These are phyloP conservation scores for Drusus annulatus DNA, from an alignment of 1,140 invertebrate species.

Conservation along the genomic window DNA sequence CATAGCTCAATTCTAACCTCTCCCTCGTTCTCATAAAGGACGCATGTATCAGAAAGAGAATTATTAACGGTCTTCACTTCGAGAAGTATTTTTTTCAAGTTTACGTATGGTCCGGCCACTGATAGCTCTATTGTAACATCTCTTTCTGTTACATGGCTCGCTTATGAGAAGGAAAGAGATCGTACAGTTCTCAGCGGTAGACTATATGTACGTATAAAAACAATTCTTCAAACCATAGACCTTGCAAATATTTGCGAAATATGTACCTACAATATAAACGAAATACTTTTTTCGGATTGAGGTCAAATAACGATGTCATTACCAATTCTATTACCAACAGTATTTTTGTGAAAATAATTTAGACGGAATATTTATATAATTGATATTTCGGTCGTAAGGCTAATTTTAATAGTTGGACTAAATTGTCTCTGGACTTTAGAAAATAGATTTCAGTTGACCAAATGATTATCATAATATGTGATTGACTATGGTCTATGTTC, in stretches of 20 bases:
- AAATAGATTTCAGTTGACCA: neutral
- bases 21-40: no score
- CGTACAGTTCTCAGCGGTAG: no score
- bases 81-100: no score
- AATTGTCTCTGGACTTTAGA: neutral
- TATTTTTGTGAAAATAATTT: constrained; percentile 17
- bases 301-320: constrained; percentile 27
- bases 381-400: neutral
- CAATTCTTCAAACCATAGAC: neutral
- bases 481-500: no score
- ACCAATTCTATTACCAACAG: neutral
- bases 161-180: no score
- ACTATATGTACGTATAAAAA: no score
- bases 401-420: neutral
- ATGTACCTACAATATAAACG: neutral
- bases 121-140: no score
- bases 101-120: no score
- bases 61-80: no score
- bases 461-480: neutral
- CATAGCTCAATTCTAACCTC: no score
- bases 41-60: no score
- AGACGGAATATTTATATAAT: neutral
- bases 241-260: constrained; percentile 12
- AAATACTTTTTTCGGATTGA: constrained; percentile 1
- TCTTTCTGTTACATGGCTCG: no score